These are phyloP conservation scores for Heliconius eleuchia DNA, from an alignment of 1,140 invertebrate species.

Conservation along the genomic window DNA sequence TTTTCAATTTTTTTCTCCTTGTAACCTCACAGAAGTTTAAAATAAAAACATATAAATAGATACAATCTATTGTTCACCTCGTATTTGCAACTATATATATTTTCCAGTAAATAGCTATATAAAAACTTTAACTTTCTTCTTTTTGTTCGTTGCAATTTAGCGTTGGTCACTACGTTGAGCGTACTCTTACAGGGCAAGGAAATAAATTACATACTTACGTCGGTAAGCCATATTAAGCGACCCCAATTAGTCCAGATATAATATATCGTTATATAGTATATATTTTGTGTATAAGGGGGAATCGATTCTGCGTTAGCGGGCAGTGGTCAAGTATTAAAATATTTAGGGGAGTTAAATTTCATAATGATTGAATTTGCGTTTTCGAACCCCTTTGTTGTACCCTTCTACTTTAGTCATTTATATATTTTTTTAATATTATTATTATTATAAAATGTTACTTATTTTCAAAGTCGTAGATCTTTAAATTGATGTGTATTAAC, in stretches of 20 bases:
- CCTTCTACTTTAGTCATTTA: conserved; percentile 41
- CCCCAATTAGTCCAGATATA: conserved; percentile 77
- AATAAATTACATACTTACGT: conserved; percentile 80
- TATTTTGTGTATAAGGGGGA: conserved; percentile 63
- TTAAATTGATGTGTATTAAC: too few relatives aligned
- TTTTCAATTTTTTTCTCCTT: too few relatives aligned
- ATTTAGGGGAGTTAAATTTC: conserved; percentile 76
- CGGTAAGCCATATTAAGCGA: conserved; percentile 80
- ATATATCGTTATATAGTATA: conserved; percentile 73
- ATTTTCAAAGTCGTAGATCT: neutral
- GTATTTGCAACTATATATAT: neutral
- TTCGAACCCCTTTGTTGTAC: conserved; percentile 47
- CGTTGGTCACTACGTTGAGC: conserved; percentile 41
- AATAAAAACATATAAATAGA: neutral
- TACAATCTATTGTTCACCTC: neutral
- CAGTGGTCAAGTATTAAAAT: conserved; percentile 78
- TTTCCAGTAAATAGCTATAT: neutral
- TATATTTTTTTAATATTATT: neutral
- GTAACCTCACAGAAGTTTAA: neutral
- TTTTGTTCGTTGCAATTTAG: conserved; percentile 40
- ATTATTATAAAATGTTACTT: neutral
- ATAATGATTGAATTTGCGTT: conserved; percentile 79
- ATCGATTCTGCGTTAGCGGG: conserved; percentile 72
- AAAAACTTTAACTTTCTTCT: neutral
- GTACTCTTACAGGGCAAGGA: conserved; percentile 54